Base-by-base conservation (phyloP, 2,113 vertebrate species). In the Puntigrus tetrazona region DNA sequence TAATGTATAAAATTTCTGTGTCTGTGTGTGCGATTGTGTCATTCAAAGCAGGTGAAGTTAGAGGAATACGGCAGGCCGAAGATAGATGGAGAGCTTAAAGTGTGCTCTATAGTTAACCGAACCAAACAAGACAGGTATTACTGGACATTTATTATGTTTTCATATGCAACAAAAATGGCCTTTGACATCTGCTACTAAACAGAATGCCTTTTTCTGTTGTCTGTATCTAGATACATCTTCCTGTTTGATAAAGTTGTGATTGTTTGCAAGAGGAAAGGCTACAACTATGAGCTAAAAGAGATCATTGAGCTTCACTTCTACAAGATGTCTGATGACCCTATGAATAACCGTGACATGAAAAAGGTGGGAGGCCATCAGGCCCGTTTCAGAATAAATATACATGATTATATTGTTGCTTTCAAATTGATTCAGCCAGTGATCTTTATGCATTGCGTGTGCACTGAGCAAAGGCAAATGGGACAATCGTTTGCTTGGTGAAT, bases 201-300 rank as follows among this genome's bases (percentile, higher is more conserved):
- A 29, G 5, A 31, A 38, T 27, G n/a, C 20, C 25, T 22, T 78
- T 0, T 86, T 57, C 85, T 27, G 10, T 10, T 83, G 29, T 72
- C 29, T 86, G 5, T 41, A 70, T 88, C 74, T 93, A 99, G 98
- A 95, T 98, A 99, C 92, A 94, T 99, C 83, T 99, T 99, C 94
- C 94, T 99, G 67, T 99, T 99, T 72, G 98, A 99, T 91, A 99
- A 99, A 95, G 98, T 98, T 88, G 97, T 98, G 87, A 98, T 99
- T 0, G 97, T 99, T 83, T 99, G 98, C 93, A 99, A 99, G 89
- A 91, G 98, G 88, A 96, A 95, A 93, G 97, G 96, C 10, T 97
- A 99, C 89, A 97, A 88, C 92, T 99, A 99, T 0, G 98, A 99
- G 92, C 95, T 99, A 86, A 99, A 98, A 90, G 98, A 99, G 91